phyloP scores from a whole-genome alignment of 2,113 vertebrate genomes.

The Sebastes schlegelii region DNA sequence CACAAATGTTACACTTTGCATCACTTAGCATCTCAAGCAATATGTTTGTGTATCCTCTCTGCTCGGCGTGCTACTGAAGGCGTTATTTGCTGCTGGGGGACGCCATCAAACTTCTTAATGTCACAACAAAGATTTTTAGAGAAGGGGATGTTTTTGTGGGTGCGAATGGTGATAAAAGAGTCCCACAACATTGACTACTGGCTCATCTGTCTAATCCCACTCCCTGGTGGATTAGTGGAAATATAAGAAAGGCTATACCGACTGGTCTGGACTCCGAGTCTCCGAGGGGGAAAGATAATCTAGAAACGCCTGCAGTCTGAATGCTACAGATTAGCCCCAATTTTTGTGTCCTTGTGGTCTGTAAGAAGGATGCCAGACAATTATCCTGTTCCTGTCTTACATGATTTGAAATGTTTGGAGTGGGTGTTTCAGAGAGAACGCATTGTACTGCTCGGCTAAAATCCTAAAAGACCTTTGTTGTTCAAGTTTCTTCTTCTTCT shows the following conservation, averaged over 20 bases:
- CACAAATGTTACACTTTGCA: slow-evolving; percentile 38
- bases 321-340: slow-evolving; percentile 55
- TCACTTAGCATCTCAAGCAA: slow-evolving; percentile 36
- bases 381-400: not conserved
- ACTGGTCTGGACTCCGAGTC: slow-evolving; percentile 48
- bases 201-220: slow-evolving; percentile 70
- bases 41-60: slow-evolving; percentile 26
- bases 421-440: not conserved
- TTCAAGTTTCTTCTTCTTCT: not conserved
- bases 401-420: not conserved
- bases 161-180: slow-evolving; percentile 32
- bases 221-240: slow-evolving; percentile 70
- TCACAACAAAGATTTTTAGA: slow-evolving; percentile 17
- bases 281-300: slow-evolving; percentile 63
- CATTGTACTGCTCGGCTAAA: not conserved
- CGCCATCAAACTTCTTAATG: slow-evolving; percentile 35
- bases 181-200: slow-evolving; percentile 55
- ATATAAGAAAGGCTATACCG: slow-evolving; percentile 59
- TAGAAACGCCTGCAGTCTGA: slow-evolving; percentile 39
- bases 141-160: slow-evolving; percentile 21
- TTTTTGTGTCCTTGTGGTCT: slow-evolving; percentile 23
- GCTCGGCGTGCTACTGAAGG: slow-evolving; percentile 3
- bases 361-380: not conserved
- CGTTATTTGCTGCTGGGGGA: slow-evolving; percentile 24
- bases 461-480: not conserved